Evolutionary conservation across 1,140 invertebrate species (phyloP), one percentile per base, ranked within the genome.

Genomic region (Brachionus calyciflorus): DNA sequence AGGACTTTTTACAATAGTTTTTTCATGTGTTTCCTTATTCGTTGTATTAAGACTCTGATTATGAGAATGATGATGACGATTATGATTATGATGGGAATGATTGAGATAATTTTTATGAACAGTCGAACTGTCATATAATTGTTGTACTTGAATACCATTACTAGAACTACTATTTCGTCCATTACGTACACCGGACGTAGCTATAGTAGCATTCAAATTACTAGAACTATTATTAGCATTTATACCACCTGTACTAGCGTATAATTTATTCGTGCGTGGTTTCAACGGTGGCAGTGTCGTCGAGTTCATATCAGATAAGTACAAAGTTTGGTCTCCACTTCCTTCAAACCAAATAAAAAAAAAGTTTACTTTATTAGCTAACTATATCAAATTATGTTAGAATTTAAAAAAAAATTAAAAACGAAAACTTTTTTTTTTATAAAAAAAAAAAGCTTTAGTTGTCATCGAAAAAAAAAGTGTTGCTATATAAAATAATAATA

Each of bases 271-370:
- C 19, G 69, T 28, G 41, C 69, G 69, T 41, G 69, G 69, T 40
- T 73, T 73, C 30, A 73, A 55, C 46, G 69, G 69, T 49, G 69
- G 69, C 46, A 73, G 24, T 49, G 69, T 73, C 10, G 46, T 73
- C 69, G 69, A 73, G 12, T 73, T 73, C 69, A 73, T 73, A 55
- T 73, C 69, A 41, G 69, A 26, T 49, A 73, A 51, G 51, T 40
- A 73, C 19, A 73, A 51, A 10, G 69, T 73, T 41, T 37, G 46
- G 46, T 73, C 69, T 28, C 69, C 69, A 55, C 69, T 73, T 73
- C 69, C 69, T 73, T 73, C 17, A 51, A 14, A 73, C 17, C 0
- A 17, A 40, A 7, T 51, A 73, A 73, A 55, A 73, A 40, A n/a
- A 44, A 60, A 33, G n/a, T 44, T 44, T 63, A 63, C n/a, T 63